Evolutionary conservation across 2,888 invertebrate genomes (phyloP).

Genomic region (Alcis repandata): DNA sequence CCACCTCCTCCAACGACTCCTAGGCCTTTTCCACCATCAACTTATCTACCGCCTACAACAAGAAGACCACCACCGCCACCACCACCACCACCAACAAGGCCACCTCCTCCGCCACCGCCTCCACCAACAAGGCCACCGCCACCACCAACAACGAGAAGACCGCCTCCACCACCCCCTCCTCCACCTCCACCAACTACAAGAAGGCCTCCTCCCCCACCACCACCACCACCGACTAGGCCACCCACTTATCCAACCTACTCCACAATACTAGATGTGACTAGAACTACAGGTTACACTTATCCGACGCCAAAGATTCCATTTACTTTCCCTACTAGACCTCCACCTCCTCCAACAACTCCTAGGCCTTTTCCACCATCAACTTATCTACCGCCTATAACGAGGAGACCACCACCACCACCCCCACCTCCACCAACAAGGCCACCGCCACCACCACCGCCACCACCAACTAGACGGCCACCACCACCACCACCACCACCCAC

Average conservation of each 20-base stretch:
- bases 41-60: conserved; percentile 43
- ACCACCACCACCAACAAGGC: conserved; percentile 44
- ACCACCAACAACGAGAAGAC: conserved; percentile 35
- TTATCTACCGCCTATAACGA: conserved; percentile 46
- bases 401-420: conserved; percentile 46
- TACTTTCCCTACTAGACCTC: conserved; percentile 48
- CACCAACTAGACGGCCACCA: conserved; percentile 46
- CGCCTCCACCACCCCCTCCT: too few species aligned
- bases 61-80: conserved; percentile 44
- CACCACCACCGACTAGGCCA: conserved; percentile 32
- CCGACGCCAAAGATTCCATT: conserved; percentile 55
- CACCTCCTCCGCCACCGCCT: conserved; percentile 39
- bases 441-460: conserved; percentile 50
- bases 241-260: conserved; percentile 35
- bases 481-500: conserved; percentile 40
- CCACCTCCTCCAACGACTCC: conserved; percentile 43
- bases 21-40: conserved; percentile 44
- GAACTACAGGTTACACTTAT: conserved; percentile 65
- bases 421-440: conserved; percentile 44
- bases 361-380: conserved; percentile 47
- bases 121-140: conserved; percentile 45
- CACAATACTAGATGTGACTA: conserved; percentile 44
- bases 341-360: conserved; percentile 46
- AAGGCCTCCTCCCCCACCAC: conserved; percentile 38
- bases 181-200: conserved; percentile 42